Evolutionary conservation across 2,888 invertebrate species (phyloP), one percentile per base, ranked within the genome.

Genomic region (Drosophila lacicola): DNA sequence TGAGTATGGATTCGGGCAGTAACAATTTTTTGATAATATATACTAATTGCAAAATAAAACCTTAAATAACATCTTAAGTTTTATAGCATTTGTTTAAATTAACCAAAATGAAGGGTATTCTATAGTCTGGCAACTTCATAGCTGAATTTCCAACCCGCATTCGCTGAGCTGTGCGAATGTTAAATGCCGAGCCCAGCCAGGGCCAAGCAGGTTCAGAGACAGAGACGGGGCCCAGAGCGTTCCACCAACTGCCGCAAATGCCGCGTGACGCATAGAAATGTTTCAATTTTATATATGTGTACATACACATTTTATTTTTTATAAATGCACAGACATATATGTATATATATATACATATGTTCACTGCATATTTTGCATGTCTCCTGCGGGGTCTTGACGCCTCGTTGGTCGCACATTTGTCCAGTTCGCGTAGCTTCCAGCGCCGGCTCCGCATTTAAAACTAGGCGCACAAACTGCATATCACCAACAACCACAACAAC

Each of bases 221-320:
- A 56, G 70, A 39, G 10, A 53, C 71, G 53, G 65, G 36, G 53
- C 37, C 56, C 45, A 56, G 50, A 56, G 41, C 65, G 68, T 64
- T 70, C 55, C 62, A 62, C 75, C 49, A 74, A 79, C 73, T 74
- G 80, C 63, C 58, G 70, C 76, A 82, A 82, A 82, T 88, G 86
- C 82, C 65, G 80, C 74, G 80, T 86, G 83, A 82, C 77, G 86
- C 86, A 79, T 70, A 70, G 70, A 74, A 70, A 74, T 74, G 73
- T 82, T 78, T 85, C 67, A 75, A 78, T 78, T 78, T 61, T 68
- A 36, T 37, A 49, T 29, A 42, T 34, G 14, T 47, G 14, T 41
- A 42, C 6, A n/a, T 41, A 42, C 6, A n/a, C n/a, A 44, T 34
- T 37, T 47, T 58, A 58, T 25, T 37, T 21, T 45, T 8, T 41